Base-by-base conservation (phyloP, 2,888 invertebrate species). In the Idaea biselata region DNA sequence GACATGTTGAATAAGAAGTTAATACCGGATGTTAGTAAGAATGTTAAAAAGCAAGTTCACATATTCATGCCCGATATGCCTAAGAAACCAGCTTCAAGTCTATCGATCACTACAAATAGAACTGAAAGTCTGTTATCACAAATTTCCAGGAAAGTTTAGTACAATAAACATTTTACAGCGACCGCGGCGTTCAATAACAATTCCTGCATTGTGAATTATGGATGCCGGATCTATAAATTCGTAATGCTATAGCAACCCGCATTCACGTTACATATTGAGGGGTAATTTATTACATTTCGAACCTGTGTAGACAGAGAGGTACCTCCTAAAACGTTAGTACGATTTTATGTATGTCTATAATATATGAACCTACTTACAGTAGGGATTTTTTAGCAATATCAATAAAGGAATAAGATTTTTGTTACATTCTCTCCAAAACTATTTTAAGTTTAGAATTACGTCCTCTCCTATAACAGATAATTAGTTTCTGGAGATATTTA, bases 1-100 rank as follows among this genome's bases (percentile, higher is more conserved):
- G 90, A 91, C 16, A 74, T 92, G 73, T 68, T 92, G 59, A 89
- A 78, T 66, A 91, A 89, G 73, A 92, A 90, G 71, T 64, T 91
- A 57, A 87, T 91, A 66, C 91, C 91, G 0, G 86, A 92, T 65
- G 75, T 88, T 3, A 80, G 77, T 44, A 88, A 86, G 64, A 88
- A 86, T 60, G 76, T 87, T 7, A 94, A 94, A 75, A 93, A 94
- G 69, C 96, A 97, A 78, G 89, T 96, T 44, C 96, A 96, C 78
- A 96, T 96, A 66, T 96, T 96, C 76, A 95, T 96, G 93, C 96
- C 96, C 0, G 91, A 91, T 58, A 89, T 94, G 78, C 84, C 95
- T 68, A 93, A 94, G 61, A 95, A 94, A 74, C 60, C 68, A 5
- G 55, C 63, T 6, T 61, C 64, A 2, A 91, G 91, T 63, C 77